Evolutionary conservation across 2,888 invertebrate species (phyloP).

Genomic region (Plebejus argus): DNA sequence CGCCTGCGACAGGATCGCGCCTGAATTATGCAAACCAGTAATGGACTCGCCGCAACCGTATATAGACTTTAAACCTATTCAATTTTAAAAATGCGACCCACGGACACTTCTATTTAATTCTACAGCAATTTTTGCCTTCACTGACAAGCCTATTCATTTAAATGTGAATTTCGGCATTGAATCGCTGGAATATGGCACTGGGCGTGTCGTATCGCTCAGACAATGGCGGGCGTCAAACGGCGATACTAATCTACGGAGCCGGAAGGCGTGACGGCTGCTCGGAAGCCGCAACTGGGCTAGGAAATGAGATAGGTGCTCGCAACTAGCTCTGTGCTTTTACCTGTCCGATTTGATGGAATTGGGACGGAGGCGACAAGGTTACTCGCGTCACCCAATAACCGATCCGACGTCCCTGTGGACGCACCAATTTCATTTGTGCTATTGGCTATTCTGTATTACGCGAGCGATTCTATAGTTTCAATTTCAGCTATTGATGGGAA

Average conservation of each 20-base stretch:
- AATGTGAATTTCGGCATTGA: background rate
- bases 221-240: constrained; percentile 72
- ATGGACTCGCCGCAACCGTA: constrained; percentile 64
- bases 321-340: constrained; percentile 57
- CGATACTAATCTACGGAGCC: constrained; percentile 79
- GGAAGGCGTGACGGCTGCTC: constrained; percentile 72
- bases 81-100: constrained; percentile 36
- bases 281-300: constrained; percentile 79
- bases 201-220: constrained; percentile 56
- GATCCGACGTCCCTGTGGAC: background rate
- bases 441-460: background rate
- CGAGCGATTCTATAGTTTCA: background rate
- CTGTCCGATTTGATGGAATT: constrained; percentile 60
- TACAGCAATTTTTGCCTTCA: background rate
- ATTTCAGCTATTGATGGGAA: background rate
- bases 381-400: constrained; percentile 34
- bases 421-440: background rate
- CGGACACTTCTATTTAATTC: background rate
- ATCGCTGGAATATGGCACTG: background rate
- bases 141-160: background rate
- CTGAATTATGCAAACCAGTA: constrained; percentile 76
- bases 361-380: constrained; percentile 49
- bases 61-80: constrained; percentile 55
- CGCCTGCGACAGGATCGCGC: constrained; percentile 56
- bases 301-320: constrained; percentile 78